Conservation (phyloP, 2,113 vertebrate species). For the Prionailurus bengalensis region DNA sequence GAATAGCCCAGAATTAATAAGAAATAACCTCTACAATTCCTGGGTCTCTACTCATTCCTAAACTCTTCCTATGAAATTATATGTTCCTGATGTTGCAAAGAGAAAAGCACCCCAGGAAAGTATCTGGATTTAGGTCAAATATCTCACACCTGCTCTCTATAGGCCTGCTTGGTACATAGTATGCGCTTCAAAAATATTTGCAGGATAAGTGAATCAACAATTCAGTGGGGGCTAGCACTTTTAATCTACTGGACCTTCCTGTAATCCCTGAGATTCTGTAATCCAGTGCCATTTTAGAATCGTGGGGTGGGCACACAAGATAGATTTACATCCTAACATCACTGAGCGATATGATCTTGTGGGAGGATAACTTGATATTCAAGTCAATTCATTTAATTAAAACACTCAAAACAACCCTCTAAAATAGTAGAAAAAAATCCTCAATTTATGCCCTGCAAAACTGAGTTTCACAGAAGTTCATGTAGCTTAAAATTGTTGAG, state of each 20-base stretch:
- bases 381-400: not conserved
- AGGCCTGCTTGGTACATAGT: not conserved
- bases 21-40: not conserved
- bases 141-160: not conserved
- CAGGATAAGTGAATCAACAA: not conserved
- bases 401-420: not conserved
- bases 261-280: not conserved
- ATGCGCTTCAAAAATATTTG: not conserved
- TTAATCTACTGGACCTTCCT: not conserved
- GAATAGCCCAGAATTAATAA: not conserved
- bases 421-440: not conserved
- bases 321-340: not conserved
- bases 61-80: not conserved
- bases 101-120: not conserved
- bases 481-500: not conserved
- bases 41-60: not conserved
- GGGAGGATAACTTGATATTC: not conserved
- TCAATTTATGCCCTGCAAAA: not conserved
- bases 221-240: not conserved
- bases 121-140: not conserved
- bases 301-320: not conserved
- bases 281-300: not conserved
- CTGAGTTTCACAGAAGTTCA: not conserved
- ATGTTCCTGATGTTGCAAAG: not conserved
- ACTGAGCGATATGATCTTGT: not conserved